Evolutionary conservation across 2,113 vertebrate genomes (phyloP), one percentile per base, ranked within the genome.

Genomic region (Chlorocebus sabaeus): DNA sequence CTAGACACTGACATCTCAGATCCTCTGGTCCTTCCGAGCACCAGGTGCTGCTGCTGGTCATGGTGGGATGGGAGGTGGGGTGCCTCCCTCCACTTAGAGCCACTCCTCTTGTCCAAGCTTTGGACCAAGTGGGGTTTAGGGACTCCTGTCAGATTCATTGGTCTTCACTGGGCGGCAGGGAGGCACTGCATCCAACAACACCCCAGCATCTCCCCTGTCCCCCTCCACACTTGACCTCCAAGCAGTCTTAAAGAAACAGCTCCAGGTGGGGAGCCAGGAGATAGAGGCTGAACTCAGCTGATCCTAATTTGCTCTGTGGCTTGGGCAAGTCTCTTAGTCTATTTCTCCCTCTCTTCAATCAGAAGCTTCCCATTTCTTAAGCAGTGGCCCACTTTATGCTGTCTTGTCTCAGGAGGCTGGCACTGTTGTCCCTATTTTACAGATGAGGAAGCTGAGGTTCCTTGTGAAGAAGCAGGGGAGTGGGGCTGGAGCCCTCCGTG

Each of bases 361-460:
- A 94, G 76, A 95, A 84, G n/a, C 79, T 92, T 96, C 45, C 85
- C 27, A 11, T 43, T 68, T 81, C 38, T 89, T 72, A 80, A 93
- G 89, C 12, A 57, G 73, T 50, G 78, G 67, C 45, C 83, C 64
- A 12, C 48, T 85, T 38, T 5, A 6, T 55, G 18, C 61, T 35
- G 2, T 61, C 0, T 64, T 79, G 76, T 92, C 84, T 89, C 30
- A 0, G 4, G 45, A 89, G 59, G 45, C 67, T 55, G 50, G 35
- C 12, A 1, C 35, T 48, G 20, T 6, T 52, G 35, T 64, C 70
- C 64, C 89, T 40, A 1, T 38, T 93, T 81, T 43, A 45, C 81
- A 75, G 70, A n/a, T 48, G 68, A 50, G 45, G 79, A 89, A 18
- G 35, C 82, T 72, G 92, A 94, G 68, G 32, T 40, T 38, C 90